Evolutionary conservation across 1,140 invertebrate genomes (phyloP), one percentile per base, ranked within the genome.

Genomic region (Drosophila funebris): DNA sequence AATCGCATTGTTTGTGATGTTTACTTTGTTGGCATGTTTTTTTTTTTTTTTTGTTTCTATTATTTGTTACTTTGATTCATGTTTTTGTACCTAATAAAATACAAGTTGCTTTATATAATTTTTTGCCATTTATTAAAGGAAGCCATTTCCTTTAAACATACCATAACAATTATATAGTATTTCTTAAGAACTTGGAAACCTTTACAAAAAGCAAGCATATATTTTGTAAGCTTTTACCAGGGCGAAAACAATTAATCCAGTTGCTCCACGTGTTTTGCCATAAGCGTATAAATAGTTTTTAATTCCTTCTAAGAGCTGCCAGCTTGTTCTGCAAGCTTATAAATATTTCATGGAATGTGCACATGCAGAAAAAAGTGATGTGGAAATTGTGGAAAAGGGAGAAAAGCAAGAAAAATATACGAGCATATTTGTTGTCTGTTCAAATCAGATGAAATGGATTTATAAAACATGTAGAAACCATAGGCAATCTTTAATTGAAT

Each of bases 1-100:
- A 18, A 52, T 1, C 14, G 14, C 48, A 52, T 52, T 52, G 48
- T 52, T 52, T 52, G 48, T 18, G 14, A 52, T 33, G 31, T 52
- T 52, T 16, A 3, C 20, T 16, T 3, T 33, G 48, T 33, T 52
- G 27, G 6, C 16, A 36, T n/a, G 11, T 18, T 33, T 52, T 33
- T 14, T 18, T 18, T 18, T 33, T 52, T 33, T 14, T 18, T 18
- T 41, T 7, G 3, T 52, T 52, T 33, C 8, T 33, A 2, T 52
- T 50, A 9, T 9, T 33, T 33, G 11, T 33, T 18, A 22, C 5
- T 50, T n/a, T 31, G 13, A 50, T 50, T 29, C 46, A 50, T 27
- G 14, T 31, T 50, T 50, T 31, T 27, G 44, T 27, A 24, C 11
- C 20, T 24, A 5, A 27, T 46, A 24, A 27, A 24, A 46, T n/a